Percentiles rank a stretch among this genome's conserved stretches.
Evolutionary conservation across 2,888 invertebrate species (phyloP).

Genomic region (Tetragnatha montana): DNA sequence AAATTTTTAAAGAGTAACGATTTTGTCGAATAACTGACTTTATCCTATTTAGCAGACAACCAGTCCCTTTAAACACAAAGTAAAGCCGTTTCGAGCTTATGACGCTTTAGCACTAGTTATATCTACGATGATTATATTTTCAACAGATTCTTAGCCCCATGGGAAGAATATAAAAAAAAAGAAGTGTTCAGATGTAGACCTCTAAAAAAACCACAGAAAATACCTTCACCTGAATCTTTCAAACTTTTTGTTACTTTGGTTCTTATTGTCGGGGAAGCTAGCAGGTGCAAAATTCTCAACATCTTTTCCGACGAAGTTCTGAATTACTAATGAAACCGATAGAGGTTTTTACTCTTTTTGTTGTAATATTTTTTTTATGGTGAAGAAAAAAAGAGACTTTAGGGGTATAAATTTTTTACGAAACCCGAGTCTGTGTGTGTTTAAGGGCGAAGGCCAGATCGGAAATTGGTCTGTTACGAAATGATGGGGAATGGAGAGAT

Average conservation of each 20-base stretch:
- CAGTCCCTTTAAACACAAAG: not conserved
- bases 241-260: constrained; percentile 16
- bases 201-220: constrained; percentile 35
- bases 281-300: constrained; percentile 63
- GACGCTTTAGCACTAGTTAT: not conserved
- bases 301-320: constrained; percentile 22
- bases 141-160: not conserved
- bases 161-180: not conserved
- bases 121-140: not conserved
- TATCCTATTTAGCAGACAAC: not conserved
- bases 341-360: constrained; percentile 8
- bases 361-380: not conserved
- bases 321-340: constrained; percentile 59
- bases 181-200: not conserved
- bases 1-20: too few species aligned
- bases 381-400: constrained; percentile 14
- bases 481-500: not conserved
- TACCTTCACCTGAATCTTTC: constrained; percentile 32
- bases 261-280: not conserved
- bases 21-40: not conserved
- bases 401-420: constrained; percentile 28
- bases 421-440: not conserved
- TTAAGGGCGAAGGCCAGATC: constrained; percentile 1
- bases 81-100: not conserved
- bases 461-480: constrained; percentile 12